Percentiles rank a stretch among this genome's conserved stretches.
Evolutionary conservation across 2,797 vertebrate species (phyloP).

Genomic region (Danio jaintianensis): DNA sequence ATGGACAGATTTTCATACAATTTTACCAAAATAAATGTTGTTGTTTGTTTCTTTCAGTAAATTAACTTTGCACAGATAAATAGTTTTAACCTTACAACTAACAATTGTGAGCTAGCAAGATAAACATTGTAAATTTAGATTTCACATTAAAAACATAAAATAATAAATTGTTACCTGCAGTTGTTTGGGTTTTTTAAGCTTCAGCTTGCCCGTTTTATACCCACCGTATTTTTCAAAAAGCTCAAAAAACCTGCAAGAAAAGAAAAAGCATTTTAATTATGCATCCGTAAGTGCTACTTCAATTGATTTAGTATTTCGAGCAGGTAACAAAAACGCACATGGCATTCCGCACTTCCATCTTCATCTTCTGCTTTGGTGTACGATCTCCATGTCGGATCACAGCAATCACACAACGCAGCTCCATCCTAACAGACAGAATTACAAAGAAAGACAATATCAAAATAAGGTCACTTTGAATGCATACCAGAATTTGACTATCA

Average conservation of each 20-base stretch:
- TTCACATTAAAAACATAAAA: too few species aligned
- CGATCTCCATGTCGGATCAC: conserved; percentile 96
- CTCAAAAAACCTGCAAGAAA: conserved; percentile 90
- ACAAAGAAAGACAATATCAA: conserved; percentile 7
- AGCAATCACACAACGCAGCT: conserved; percentile 96
- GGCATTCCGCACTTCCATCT: conserved; percentile 97
- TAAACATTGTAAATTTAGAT: too few species aligned
- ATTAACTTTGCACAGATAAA: too few species aligned
- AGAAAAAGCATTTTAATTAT: not conserved
- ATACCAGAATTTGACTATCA: not conserved
- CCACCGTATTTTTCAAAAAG: conserved; percentile 97
- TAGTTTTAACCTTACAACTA: too few species aligned
- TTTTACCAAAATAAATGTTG: too few species aligned
- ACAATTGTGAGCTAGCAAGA: too few species aligned
- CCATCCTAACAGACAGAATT: conserved; percentile 85
- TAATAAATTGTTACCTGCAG: conserved; percentile 84
- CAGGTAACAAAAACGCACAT: conserved; percentile 77
- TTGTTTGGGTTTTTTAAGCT: conserved; percentile 96
- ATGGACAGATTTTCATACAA: too few species aligned
- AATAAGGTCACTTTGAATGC: not conserved
- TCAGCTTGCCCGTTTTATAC: conserved; percentile 96
- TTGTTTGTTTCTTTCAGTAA: too few species aligned
- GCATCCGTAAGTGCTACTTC: not conserved
- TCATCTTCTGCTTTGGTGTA: conserved; percentile 99
- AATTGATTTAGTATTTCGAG: not conserved